A percentile compares a stretch with the other conserved stretches of the same genome.
phyloP scores from a whole-genome alignment of 64 coral and sea anemone genomes.

The Actinia equina region DNA sequence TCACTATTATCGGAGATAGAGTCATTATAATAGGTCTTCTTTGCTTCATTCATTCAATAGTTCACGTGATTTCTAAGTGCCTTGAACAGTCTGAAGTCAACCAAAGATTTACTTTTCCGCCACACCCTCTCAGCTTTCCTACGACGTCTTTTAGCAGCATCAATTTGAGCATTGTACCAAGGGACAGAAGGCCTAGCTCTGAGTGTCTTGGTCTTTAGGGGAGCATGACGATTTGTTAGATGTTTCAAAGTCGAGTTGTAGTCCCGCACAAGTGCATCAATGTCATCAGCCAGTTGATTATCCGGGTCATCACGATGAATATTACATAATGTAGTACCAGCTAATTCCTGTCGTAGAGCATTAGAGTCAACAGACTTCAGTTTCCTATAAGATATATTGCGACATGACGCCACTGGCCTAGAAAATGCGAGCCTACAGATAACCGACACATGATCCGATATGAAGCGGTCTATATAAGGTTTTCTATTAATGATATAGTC shows the following conservation, averaged over 20 bases:
- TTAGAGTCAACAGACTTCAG: not conserved
- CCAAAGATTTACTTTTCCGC: constrained; percentile 4
- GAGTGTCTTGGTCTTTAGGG: constrained; percentile 11
- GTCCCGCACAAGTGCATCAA: not conserved
- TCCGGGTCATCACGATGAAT: not conserved
- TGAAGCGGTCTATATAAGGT: constrained; percentile 23
- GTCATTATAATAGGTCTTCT: not conserved
- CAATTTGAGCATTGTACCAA: constrained; percentile 12
- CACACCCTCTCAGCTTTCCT: constrained; percentile 23
- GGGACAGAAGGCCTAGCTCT: not conserved
- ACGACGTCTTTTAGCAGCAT: constrained; percentile 16
- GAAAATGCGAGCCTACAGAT: not conserved
- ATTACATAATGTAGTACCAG: not conserved
- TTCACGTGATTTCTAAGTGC: not conserved
- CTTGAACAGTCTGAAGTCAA: constrained; percentile 14
- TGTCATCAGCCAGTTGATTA: not conserved
- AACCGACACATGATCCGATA: constrained; percentile 32
- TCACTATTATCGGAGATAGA: not conserved
- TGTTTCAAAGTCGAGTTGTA: not conserved
- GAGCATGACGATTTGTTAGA: constrained; percentile 9
- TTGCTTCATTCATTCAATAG: not conserved
- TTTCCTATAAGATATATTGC: constrained; percentile 16
- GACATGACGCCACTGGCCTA: too few relatives aligned
- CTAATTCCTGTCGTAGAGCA: not conserved
- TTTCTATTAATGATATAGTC: constrained; percentile 12